Evolutionary conservation across 2,797 vertebrate species (phyloP).

Genomic region (Benthosema pterotum): DNA sequence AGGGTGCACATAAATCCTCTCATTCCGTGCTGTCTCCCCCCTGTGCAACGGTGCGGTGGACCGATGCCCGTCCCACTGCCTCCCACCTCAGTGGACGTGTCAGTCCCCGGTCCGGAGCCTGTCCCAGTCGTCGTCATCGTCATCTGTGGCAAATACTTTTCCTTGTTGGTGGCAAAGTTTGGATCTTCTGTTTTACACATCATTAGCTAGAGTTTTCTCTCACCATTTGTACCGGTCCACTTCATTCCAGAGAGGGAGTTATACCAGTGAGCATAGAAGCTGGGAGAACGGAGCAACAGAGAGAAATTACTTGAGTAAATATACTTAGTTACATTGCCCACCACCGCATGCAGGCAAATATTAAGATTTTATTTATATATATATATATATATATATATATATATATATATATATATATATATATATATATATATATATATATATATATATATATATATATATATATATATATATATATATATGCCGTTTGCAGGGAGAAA

Average conservation of each 20-base stretch:
- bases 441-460: too few species aligned
- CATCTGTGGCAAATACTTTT: too few species aligned
- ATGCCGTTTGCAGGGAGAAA: not conserved
- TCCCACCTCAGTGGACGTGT: conserved; percentile 30
- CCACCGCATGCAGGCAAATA: too few species aligned
- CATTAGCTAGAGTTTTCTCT: too few species aligned
- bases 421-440: too few species aligned
- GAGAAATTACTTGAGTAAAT: not conserved
- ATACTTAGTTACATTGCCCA: too few species aligned
- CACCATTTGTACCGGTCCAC: too few species aligned
- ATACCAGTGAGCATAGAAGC: not conserved
- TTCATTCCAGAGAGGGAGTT: not conserved
- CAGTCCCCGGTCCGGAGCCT: not conserved
- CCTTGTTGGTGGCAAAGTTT: too few species aligned
- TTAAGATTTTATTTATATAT: too few species aligned
- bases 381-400: too few species aligned
- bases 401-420: not conserved
- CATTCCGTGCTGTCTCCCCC: conserved; percentile 21
- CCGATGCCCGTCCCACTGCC: conserved; percentile 26
- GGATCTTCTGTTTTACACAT: too few species aligned
- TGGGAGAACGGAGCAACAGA: not conserved
- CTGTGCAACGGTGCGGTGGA: conserved; percentile 16
- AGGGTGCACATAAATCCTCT: conserved; percentile 60
- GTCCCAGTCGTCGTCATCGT: too few species aligned
- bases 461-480: not conserved